Evolutionary conservation across 2,888 invertebrate genomes (phyloP), one percentile per base, ranked within the genome.

Genomic region (Megamerina dolium): DNA sequence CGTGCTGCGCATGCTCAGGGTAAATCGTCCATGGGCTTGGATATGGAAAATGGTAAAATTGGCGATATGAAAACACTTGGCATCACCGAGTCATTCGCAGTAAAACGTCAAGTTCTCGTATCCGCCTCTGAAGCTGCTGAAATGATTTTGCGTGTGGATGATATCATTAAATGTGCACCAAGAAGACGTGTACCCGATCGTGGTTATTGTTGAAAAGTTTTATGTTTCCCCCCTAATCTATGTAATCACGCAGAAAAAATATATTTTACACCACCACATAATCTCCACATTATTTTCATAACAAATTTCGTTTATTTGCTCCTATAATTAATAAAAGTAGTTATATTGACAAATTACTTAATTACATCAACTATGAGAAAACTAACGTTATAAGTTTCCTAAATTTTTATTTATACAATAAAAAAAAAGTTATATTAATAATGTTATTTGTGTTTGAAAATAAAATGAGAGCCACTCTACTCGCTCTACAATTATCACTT

Each of bases 91-190:
- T 95, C 97, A 0, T 95, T 85, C 75, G 90, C 89, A 21, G 97
- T 99, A 6, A 99, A 99, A 73, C 79, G 91, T 23, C 96, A 97
- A 72, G 94, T 99, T 37, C 74, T 99, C 41, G 65, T 93, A 48
- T 93, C 95, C 6, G 99, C 96, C 0, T 75, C 92, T 0, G 99
- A 99, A 73, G 97, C 97, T 0, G 96, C 97, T 0, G 97, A 99
- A 75, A 94, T 99, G 90, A 97, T 99, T 59, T 77, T 99, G 16
- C 83, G 99, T 42, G 99, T 99, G 1, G 99, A 99, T 73, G 85
- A 94, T 73, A 99, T 99, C 55, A 85, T 99, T 49, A 89, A 85
- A 70, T 81, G 93, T 9, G 92, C 93, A 21, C 93, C 93, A 8
- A 81, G 93, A 52, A 84, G 82, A 61, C 84, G 96, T 50, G 84